Evolutionary conservation across 2,888 invertebrate species (phyloP).

Genomic region (Bugula neritina): DNA sequence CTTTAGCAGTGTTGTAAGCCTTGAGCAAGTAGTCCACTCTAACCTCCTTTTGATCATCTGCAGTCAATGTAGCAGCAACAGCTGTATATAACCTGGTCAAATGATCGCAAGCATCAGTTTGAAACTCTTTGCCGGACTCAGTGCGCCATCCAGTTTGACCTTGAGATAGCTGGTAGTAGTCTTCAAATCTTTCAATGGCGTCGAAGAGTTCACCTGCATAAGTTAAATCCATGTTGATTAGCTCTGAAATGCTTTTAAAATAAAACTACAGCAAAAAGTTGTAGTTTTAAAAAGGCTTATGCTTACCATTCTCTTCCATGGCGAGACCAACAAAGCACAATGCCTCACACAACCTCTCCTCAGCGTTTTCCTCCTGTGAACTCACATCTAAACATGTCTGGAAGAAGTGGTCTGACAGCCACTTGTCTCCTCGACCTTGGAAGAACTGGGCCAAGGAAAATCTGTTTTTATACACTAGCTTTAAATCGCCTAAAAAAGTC

Average conservation of each 20-base stretch:
- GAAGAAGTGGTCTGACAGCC: conserved; percentile 51
- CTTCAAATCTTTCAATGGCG: conserved; percentile 48
- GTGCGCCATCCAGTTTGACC: conserved; percentile 41
- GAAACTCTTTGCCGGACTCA: conserved; percentile 37
- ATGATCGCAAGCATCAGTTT: conserved; percentile 45
- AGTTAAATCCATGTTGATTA: conserved; percentile 15
- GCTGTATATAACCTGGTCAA: conserved; percentile 45
- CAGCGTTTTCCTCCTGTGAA: conserved; percentile 37
- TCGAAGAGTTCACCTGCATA: conserved; percentile 39
- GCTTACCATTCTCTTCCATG: conserved; percentile 47
- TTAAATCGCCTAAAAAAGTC: conserved; percentile 28
- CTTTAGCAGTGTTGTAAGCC: conserved; percentile 46
- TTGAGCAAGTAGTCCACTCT: conserved; percentile 43
- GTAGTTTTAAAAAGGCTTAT: too few species aligned
- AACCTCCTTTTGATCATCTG: conserved; percentile 34
- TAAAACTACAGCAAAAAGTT: too few species aligned
- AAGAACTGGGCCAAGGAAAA: conserved; percentile 47
- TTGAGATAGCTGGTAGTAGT: conserved; percentile 40
- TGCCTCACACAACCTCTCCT: conserved; percentile 45
- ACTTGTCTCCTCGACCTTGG: conserved; percentile 43
- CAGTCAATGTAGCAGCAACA: conserved; percentile 37
- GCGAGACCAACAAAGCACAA: conserved; percentile 49
- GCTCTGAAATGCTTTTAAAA: too few species aligned
- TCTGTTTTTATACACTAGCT: conserved; percentile 34
- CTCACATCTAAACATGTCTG: conserved; percentile 43